Conservation (phyloP, 1,140 invertebrate genomes). For the Pemphigus obesinymphae region DNA sequence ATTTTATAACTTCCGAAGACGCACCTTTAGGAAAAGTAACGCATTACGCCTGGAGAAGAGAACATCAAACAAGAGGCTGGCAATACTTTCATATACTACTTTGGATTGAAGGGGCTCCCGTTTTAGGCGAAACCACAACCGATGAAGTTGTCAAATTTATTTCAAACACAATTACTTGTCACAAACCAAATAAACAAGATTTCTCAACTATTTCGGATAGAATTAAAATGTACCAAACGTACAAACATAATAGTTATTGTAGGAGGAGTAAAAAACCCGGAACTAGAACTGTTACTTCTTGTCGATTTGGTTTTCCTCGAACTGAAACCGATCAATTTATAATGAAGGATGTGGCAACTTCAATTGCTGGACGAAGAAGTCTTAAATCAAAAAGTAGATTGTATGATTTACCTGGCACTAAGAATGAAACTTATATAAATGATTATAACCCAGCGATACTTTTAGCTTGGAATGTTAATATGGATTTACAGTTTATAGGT, state of each 20-base stretch:
- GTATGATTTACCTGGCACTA: background rate
- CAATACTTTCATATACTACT: background rate
- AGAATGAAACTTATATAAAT: background rate
- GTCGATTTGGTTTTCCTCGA: background rate
- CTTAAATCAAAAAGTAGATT: background rate
- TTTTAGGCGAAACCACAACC: background rate
- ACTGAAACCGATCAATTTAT: background rate
- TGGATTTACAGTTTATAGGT: background rate
- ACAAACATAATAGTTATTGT: background rate
- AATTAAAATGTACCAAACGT: background rate
- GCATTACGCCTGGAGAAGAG: background rate
- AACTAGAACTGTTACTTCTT: background rate
- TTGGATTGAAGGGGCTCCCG: background rate
- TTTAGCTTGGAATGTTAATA: background rate
- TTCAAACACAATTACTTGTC: background rate
- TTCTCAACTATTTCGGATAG: background rate
- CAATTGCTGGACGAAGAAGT: background rate
- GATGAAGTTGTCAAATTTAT: background rate
- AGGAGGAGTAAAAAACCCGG: background rate
- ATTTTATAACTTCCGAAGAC: background rate
- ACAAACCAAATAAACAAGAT: background rate
- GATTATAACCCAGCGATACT: background rate
- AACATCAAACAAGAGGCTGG: background rate
- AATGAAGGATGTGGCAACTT: background rate
- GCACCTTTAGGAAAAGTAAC: background rate